Percentiles rank a stretch among this genome's conserved stretches.
Conservation (phyloP, 2,888 invertebrate species). For the Erannis defoliaria region DNA sequence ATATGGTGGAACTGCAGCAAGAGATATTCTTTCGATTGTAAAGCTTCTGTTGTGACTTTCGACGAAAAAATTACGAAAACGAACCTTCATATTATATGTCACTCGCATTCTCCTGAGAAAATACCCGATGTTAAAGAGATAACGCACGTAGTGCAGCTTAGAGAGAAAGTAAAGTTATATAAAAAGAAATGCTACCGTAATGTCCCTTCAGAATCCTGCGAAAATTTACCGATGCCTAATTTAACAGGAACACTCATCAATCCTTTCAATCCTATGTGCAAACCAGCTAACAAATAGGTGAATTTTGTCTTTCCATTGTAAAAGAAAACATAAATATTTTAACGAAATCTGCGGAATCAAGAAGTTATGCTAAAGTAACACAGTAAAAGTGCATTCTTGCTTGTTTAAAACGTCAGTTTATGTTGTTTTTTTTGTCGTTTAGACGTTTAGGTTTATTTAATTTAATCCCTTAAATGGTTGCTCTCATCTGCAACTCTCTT, state of each 20-base stretch:
- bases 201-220: neutral
- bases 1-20: conserved; percentile 47
- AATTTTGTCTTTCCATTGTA: neutral
- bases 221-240: neutral
- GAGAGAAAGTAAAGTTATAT: conserved; percentile 24
- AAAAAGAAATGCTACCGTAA: conserved; percentile 30
- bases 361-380: neutral
- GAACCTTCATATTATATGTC: conserved; percentile 15
- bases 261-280: conserved; percentile 14
- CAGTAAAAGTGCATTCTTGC: neutral
- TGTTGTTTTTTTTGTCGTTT: no score
- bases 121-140: conserved; percentile 23
- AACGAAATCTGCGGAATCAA: neutral
- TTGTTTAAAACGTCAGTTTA: no score
- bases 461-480: no score
- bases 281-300: conserved; percentile 8
- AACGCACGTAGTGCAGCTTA: conserved; percentile 23
- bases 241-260: conserved; percentile 15
- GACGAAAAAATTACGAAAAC: conserved; percentile 21
- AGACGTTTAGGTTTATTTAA: no score
- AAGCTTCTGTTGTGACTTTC: conserved; percentile 43
- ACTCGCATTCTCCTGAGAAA: conserved; percentile 24
- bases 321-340: neutral
- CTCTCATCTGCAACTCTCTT: no score
- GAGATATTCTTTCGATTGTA: conserved; percentile 41